Evolutionary conservation across 2,888 invertebrate species (phyloP), one percentile per base, ranked within the genome.

Genomic region (Drosophila cracens): DNA sequence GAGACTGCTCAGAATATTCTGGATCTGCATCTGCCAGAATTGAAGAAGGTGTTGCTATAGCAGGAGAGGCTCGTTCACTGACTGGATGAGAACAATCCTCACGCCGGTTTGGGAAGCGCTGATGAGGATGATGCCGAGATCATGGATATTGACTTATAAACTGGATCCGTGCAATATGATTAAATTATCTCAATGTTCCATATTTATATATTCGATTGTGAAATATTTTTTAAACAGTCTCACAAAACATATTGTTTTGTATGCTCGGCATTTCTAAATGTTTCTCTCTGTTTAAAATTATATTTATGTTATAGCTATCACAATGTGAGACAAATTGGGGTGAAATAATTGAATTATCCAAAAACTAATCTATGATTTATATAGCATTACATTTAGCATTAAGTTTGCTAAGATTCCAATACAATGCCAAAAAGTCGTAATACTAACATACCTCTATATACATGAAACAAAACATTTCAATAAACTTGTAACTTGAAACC

Each of bases 41-140:
- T 89, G 56, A 82, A 83, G 67, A 80, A 82, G 31, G 76, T 79
- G 54, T 52, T 78, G 38, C 71, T 89, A 76, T 90, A 90, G 89
- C 90, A 84, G 81, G 89, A 90, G 72, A 81, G 89, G 67, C 67
- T 78, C 10, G 89, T 87, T 52, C 74, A 87, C 74, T 84, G 84
- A 84, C 83, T 63, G 8, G 64, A 78, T 52, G 84, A 74, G 29
- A 54, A 60, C 64, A 65, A 71, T 46, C 78, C 72, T 7, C 63
- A 87, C 8, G 67, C 48, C 10, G 72, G 73, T 2, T 89, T 78
- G 67, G 78, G 69, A 7, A 70, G 70, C 21, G 82, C 87, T 18
- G 82, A 87, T 27, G 82, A 85, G 38, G 75, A 56, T 13, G 89
- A 83, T 8, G 31, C 67, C 2, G 89, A 89, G 57, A 69, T 83